Percentiles rank a stretch among this genome's conserved stretches.
phyloP scores from a whole-genome alignment of 2,888 invertebrate species.

The Salticus scenicus region DNA sequence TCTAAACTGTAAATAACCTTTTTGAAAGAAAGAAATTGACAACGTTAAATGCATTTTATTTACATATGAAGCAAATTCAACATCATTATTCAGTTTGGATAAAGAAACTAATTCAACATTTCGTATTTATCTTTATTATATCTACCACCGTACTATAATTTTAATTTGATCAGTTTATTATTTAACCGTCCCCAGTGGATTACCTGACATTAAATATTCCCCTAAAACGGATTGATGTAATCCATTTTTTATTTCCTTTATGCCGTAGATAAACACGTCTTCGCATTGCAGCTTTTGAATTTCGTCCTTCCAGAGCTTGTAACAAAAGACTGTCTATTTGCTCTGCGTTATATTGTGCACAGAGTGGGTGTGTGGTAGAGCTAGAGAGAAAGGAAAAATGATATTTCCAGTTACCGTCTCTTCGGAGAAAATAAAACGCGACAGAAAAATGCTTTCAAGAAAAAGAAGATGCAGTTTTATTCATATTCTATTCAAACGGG shows the following conservation, averaged over 20 bases:
- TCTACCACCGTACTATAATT: too few relatives aligned
- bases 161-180: background rate
- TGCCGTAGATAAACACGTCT: background rate
- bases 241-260: background rate
- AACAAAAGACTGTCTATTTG: slow-evolving; percentile 7
- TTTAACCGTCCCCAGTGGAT: background rate
- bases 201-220: background rate
- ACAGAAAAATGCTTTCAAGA: background rate
- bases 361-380: background rate
- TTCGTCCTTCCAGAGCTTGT: background rate
- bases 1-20: too few relatives aligned
- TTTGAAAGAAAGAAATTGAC: too few relatives aligned
- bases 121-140: background rate
- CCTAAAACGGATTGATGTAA: background rate
- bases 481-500: background rate
- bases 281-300: background rate
- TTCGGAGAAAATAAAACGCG: background rate
- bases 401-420: background rate
- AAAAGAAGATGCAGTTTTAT: background rate
- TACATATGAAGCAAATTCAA: background rate
- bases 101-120: background rate
- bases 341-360: background rate
- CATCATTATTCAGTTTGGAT: background rate
- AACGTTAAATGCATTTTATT: background rate
- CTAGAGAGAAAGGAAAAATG: background rate